phyloP scores from a whole-genome alignment of 2,113 vertebrate genomes.

The Formicarius rufipectus region DNA sequence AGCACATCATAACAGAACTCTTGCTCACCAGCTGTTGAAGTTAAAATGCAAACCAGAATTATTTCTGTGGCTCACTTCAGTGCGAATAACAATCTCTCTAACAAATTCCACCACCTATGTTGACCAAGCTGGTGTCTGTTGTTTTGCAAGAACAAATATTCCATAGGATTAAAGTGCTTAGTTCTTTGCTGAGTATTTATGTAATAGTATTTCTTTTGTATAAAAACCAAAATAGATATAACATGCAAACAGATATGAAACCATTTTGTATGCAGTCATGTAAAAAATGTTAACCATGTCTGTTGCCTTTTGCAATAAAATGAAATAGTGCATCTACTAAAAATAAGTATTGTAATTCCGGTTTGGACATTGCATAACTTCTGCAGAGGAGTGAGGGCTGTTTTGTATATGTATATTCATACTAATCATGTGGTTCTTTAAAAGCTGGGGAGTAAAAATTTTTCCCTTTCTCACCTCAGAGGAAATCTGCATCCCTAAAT shows the following conservation, averaged over 20 bases:
- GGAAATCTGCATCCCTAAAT: neutral
- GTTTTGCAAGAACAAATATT: neutral
- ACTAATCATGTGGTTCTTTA: neutral
- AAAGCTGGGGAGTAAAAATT: neutral
- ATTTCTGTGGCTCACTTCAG: neutral
- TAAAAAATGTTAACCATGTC: neutral
- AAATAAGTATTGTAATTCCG: neutral
- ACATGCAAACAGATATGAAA: neutral
- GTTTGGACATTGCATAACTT: neutral
- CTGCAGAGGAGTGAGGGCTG: neutral
- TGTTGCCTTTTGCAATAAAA: neutral
- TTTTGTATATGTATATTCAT: neutral
- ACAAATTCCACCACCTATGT: neutral
- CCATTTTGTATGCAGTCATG: neutral
- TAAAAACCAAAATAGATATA: neutral
- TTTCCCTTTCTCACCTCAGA: neutral
- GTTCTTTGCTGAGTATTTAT: neutral
- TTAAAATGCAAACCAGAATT: neutral
- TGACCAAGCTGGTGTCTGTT: neutral
- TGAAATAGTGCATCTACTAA: neutral
- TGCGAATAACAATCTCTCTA: neutral
- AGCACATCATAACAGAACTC: neutral
- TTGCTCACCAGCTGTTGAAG: neutral
- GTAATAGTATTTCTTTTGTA: neutral
- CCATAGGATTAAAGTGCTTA: neutral